Conservation (phyloP, 2,888 invertebrate species). For the Notocelia uddmanniana region DNA sequence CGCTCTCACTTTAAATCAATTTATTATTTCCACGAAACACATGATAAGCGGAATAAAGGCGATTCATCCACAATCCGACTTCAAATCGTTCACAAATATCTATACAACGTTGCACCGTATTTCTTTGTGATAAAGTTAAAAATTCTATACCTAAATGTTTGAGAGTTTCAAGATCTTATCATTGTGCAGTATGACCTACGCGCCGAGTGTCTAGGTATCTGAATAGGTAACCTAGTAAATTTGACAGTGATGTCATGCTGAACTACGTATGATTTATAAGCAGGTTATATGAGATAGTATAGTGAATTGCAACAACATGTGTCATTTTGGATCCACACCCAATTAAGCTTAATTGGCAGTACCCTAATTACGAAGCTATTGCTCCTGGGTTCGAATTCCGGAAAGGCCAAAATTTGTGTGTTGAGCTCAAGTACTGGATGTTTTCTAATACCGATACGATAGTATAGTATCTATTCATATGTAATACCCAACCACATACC, state of each 20-base stretch:
- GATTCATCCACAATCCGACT: slow-evolving; percentile 21
- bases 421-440: no score
- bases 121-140: not conserved
- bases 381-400: no score
- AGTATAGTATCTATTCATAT: no score
- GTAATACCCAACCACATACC: no score
- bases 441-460: no score
- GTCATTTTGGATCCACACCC: no score
- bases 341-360: no score
- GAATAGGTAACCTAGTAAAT: slow-evolving; percentile 49
- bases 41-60: slow-evolving; percentile 24
- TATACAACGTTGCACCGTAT: not conserved
- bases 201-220: slow-evolving; percentile 14
- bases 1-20: slow-evolving; percentile 2
- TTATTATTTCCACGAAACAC: slow-evolving; percentile 25
- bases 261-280: no score
- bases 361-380: no score
- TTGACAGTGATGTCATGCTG: slow-evolving; percentile 48
- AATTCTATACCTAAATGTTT: not conserved
- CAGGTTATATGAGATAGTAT: no score
- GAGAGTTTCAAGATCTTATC: slow-evolving; percentile 14
- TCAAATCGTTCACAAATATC: not conserved
- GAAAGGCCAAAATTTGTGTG: no score
- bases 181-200: slow-evolving; percentile 19
- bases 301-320: no score